Conservation (phyloP, 2,888 invertebrate genomes). For the Linnaemya tessellans region DNA sequence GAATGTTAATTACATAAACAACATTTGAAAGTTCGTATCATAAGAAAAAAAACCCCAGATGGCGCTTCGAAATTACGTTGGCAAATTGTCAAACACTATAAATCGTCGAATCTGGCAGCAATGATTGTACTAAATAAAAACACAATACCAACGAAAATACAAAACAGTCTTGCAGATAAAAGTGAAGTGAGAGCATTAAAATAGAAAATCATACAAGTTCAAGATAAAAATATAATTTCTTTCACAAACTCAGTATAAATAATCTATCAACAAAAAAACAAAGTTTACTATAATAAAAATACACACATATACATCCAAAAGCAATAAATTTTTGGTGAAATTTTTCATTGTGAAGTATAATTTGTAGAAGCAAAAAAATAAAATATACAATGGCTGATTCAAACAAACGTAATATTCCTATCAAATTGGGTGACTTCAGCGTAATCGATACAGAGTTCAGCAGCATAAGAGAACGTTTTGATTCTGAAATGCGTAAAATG, state of each 20-base stretch:
- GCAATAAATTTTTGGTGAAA: conserved; percentile 50
- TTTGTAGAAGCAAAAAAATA: conserved; percentile 64
- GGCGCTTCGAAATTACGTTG: too few relatives aligned
- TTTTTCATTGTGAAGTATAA: conserved; percentile 57
- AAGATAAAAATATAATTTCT: conserved; percentile 50
- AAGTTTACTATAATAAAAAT: conserved; percentile 42
- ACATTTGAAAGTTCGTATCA: too few relatives aligned
- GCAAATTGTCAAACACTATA: too few relatives aligned
- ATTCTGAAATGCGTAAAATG: conserved; percentile 99
- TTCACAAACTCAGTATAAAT: conserved; percentile 4
- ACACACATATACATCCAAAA: conserved; percentile 18
- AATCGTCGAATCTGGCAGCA: too few relatives aligned
- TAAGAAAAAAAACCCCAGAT: neutral
- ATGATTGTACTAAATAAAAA: conserved; percentile 68
- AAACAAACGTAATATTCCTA: conserved; percentile 95
- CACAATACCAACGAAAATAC: conserved; percentile 56
- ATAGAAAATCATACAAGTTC: conserved; percentile 63
- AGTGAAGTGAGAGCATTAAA: conserved; percentile 44
- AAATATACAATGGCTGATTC: conserved; percentile 90
- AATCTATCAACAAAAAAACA: conserved; percentile 53
- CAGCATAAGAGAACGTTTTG: conserved; percentile 97
- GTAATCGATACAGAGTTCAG: conserved; percentile 98
- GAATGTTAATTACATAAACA: too few relatives aligned
- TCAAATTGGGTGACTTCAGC: conserved; percentile 96
- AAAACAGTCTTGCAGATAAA: conserved; percentile 73